Evolutionary conservation across 2,888 invertebrate genomes (phyloP).

Genomic region (Trypoxylon attenuatum): DNA sequence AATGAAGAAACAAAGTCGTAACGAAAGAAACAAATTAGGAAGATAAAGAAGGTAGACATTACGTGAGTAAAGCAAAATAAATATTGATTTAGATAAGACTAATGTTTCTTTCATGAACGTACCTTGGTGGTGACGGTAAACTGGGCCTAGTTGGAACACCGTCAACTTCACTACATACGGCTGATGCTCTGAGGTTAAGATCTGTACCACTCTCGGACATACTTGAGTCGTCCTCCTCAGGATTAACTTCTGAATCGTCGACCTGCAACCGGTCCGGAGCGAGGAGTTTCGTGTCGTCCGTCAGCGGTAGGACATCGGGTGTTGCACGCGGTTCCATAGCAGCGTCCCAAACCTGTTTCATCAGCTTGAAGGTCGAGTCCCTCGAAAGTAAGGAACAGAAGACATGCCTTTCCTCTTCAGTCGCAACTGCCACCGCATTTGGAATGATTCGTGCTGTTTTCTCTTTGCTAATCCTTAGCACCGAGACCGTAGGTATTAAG

Average conservation of each 20-base stretch:
- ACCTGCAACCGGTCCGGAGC: slow-evolving; percentile 63
- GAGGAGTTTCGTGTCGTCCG: slow-evolving; percentile 59
- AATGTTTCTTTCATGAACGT: background rate
- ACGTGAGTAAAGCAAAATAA: background rate
- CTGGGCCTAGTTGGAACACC: slow-evolving; percentile 57
- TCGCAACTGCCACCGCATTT: slow-evolving; percentile 92
- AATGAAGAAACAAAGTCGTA: too few relatives aligned
- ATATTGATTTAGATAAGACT: slow-evolving; percentile 20
- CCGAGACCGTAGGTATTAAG: slow-evolving; percentile 90
- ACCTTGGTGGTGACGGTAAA: slow-evolving; percentile 39
- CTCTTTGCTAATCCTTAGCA: slow-evolving; percentile 92
- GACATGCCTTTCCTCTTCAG: slow-evolving; percentile 88
- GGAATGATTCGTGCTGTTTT: slow-evolving; percentile 96
- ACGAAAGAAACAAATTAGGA: too few relatives aligned
- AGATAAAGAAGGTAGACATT: too few relatives aligned
- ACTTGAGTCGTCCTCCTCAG: slow-evolving; percentile 73
- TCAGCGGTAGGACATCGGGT: slow-evolving; percentile 69
- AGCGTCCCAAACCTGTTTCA: slow-evolving; percentile 89
- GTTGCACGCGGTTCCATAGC: slow-evolving; percentile 75
- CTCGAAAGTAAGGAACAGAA: slow-evolving; percentile 93
- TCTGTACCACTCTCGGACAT: slow-evolving; percentile 74
- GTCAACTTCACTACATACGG: slow-evolving; percentile 65
- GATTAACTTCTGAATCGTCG: slow-evolving; percentile 69
- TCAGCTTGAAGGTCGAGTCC: slow-evolving; percentile 90
- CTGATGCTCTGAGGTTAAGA: slow-evolving; percentile 70